Evolutionary conservation across 2,797 vertebrate genomes (phyloP).

Genomic region (Trichosurus vulpecula): DNA sequence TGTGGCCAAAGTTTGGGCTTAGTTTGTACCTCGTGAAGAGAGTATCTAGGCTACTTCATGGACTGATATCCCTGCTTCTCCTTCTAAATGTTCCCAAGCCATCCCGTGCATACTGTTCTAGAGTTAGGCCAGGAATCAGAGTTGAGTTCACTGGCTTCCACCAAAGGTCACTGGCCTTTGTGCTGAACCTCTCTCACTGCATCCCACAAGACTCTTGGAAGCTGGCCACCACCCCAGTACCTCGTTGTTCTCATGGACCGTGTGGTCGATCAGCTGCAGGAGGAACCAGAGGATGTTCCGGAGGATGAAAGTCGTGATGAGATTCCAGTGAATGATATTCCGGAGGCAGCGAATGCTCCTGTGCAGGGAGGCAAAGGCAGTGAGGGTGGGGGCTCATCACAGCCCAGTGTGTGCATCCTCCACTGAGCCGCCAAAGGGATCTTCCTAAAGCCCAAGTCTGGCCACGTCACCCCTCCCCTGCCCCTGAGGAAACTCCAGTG

Average conservation of each 20-base stretch:
- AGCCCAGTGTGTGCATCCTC: neutral
- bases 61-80: neutral
- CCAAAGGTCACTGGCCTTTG: neutral
- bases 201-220: neutral
- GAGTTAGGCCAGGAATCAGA: neutral
- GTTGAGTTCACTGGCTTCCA: neutral
- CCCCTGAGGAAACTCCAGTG: neutral
- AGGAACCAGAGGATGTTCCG: constrained; percentile 97
- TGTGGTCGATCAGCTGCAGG: constrained; percentile 96
- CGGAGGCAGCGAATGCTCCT: constrained; percentile 98
- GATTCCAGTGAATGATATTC: constrained; percentile 99
- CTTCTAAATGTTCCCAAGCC: neutral
- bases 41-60: neutral
- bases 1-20: neutral
- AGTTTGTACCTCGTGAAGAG: neutral
- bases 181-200: too few species aligned
- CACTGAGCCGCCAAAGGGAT: neutral
- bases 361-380: neutral
- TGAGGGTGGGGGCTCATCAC: neutral
- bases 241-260: constrained; percentile 97
- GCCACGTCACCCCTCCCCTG: neutral
- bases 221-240: constrained; percentile 78
- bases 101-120: neutral
- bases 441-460: neutral
- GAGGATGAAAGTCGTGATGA: constrained; percentile 98